phyloP scores from a whole-genome alignment of 1,140 invertebrate species.

The Drosophila subobscura region DNA sequence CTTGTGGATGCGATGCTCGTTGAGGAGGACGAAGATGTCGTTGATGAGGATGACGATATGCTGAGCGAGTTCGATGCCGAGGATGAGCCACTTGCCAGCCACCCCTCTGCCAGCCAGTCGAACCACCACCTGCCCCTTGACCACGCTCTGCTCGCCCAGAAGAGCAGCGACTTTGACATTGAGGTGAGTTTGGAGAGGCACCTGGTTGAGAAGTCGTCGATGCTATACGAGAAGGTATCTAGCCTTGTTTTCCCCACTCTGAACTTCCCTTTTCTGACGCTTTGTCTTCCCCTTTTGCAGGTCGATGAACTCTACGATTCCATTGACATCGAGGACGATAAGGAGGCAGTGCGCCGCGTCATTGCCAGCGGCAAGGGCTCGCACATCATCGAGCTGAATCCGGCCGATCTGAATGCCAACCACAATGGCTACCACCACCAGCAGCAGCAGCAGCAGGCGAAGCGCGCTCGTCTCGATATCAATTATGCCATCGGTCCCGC shows the following conservation, averaged over 20 bases:
- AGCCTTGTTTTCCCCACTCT: not conserved
- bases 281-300: conserved; percentile 28
- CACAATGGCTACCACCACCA: conserved; percentile 59
- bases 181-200: conserved; percentile 61
- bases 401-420: conserved; percentile 73
- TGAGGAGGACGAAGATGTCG: conserved; percentile 72
- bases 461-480: conserved; percentile 75
- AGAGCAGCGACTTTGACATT: conserved; percentile 72
- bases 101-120: conserved; percentile 23
- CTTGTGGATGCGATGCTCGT: conserved; percentile 79
- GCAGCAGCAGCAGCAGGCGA: conserved; percentile 42
- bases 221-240: conserved; percentile 29
- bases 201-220: conserved; percentile 7
- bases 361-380: conserved; percentile 51
- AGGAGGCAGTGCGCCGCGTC: conserved; percentile 83
- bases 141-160: conserved; percentile 50
- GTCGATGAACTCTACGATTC: conserved; percentile 84
- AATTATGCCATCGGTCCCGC: conserved; percentile 81
- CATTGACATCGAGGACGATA: conserved; percentile 85
- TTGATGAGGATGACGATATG: conserved; percentile 59
- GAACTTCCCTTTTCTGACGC: not conserved
- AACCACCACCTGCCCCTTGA: conserved; percentile 48
- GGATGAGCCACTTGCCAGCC: conserved; percentile 12
- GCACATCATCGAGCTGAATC: conserved; percentile 75
- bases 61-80: conserved; percentile 53